These are phyloP conservation scores for Agelas oroides DNA, from an alignment of 37 sponge, comb jelly and placozoan species.

Conservation along the genomic window DNA sequence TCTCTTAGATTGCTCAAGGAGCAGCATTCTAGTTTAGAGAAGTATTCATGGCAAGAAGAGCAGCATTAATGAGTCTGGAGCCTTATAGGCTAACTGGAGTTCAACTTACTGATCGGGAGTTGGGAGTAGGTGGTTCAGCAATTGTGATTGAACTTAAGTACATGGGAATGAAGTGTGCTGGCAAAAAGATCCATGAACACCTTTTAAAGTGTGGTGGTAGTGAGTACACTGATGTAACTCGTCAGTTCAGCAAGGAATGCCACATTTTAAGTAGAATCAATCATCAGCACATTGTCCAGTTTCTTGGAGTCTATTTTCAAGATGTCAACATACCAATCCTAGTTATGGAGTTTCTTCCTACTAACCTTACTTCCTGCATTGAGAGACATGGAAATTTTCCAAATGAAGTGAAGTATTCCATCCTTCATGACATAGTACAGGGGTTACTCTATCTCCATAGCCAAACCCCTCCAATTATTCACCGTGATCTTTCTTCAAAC, in stretches of 20 bases:
- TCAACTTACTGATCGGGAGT: constrained; percentile 14
- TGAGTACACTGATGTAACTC: neutral
- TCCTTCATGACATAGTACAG: constrained; percentile 34
- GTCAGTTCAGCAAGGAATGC: constrained; percentile 30
- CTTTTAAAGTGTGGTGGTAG: constrained; percentile 1
- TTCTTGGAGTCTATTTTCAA: constrained; percentile 42
- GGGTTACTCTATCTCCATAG: constrained; percentile 41
- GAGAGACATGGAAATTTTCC: constrained; percentile 1
- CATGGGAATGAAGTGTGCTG: constrained; percentile 45
- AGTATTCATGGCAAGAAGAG: neutral
- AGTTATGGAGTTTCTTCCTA: constrained; percentile 40
- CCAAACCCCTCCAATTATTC: constrained; percentile 25
- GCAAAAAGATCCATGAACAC: constrained; percentile 39
- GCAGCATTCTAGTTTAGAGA: too few relatives aligned
- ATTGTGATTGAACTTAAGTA: constrained; percentile 34
- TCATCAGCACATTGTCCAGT: constrained; percentile 43
- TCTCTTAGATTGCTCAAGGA: too few relatives aligned
- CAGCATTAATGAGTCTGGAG: constrained; percentile 26
- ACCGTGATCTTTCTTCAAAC: constrained; percentile 42
- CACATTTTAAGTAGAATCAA: constrained; percentile 5
- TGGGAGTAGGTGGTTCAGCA: constrained; percentile 25
- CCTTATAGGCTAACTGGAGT: constrained; percentile 26
- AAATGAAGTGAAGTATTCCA: constrained; percentile 7
- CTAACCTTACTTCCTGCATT: constrained; percentile 18
- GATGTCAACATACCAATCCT: neutral